These are phyloP conservation scores for Limenitis camilla DNA, from an alignment of 2,888 invertebrate species.

Conservation along the genomic window DNA sequence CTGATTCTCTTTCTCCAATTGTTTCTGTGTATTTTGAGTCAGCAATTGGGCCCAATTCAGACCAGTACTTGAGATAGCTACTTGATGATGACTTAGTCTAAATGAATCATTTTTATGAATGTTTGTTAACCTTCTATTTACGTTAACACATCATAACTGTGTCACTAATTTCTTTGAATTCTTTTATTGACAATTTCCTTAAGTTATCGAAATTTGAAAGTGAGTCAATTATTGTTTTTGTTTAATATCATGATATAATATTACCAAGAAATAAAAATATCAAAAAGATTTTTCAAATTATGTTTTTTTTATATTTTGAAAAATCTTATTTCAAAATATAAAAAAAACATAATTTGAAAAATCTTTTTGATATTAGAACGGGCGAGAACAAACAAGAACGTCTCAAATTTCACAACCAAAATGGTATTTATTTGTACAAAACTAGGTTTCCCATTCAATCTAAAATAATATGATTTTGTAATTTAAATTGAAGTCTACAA, in stretches of 20 bases:
- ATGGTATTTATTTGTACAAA: background rate
- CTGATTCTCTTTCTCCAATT: conserved; percentile 17
- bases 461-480: background rate
- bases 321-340: background rate
- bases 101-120: conserved; percentile 23
- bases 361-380: too few relatives aligned
- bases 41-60: conserved; percentile 26
- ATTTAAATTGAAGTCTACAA: conserved; percentile 3
- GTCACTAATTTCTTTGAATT: background rate
- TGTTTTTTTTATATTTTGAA: background rate
- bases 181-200: background rate
- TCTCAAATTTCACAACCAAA: background rate
- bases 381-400: background rate
- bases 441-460: too few relatives aligned
- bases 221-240: too few relatives aligned
- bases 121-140: background rate
- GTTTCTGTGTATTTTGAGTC: conserved; percentile 23
- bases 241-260: too few relatives aligned
- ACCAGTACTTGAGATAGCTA: conserved; percentile 26
- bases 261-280: too few relatives aligned
- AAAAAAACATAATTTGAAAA: background rate
- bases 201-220: too few relatives aligned
- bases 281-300: too few relatives aligned
- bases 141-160: background rate
- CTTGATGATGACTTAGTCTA: conserved; percentile 17